Evolutionary conservation across 2,797 vertebrate species (phyloP).

Genomic region (Loris lydekkerianus): DNA sequence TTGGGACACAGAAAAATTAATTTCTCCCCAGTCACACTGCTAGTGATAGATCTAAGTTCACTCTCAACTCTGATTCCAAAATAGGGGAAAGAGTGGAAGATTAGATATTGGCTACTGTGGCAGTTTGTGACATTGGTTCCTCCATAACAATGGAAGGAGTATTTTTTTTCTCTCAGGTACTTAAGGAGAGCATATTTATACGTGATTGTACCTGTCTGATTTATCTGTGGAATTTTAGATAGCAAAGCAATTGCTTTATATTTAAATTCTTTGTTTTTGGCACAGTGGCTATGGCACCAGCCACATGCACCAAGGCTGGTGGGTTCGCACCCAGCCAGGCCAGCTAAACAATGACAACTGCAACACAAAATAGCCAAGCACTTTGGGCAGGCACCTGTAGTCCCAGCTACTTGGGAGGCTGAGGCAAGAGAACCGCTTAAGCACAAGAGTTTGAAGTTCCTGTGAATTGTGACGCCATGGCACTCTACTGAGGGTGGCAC

Average conservation of each 20-base stretch:
- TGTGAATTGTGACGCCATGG: too few species aligned
- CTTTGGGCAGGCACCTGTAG: too few species aligned
- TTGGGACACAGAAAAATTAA: constrained; percentile 3
- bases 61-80: constrained; percentile 50
- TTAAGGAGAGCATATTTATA: constrained; percentile 8
- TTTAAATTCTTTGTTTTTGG: constrained; percentile 31
- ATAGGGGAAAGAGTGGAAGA: background rate
- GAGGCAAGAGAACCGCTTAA: too few species aligned
- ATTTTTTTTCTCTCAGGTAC: background rate
- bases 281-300: too few species aligned
- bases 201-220: constrained; percentile 46
- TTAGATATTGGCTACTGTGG: constrained; percentile 3
- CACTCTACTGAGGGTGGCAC: too few species aligned
- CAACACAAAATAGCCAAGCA: too few species aligned
- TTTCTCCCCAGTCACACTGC: constrained; percentile 5
- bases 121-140: constrained; percentile 45
- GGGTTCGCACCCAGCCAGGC: too few species aligned
- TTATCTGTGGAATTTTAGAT: constrained; percentile 22
- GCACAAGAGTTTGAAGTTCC: too few species aligned
- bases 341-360: too few species aligned
- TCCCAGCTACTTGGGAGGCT: too few species aligned
- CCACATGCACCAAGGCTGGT: too few species aligned
- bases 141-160: background rate
- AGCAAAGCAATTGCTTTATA: background rate
- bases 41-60: background rate